Percentiles rank a stretch among this genome's conserved stretches.
phyloP scores from a whole-genome alignment of 2,888 invertebrate species.

The Glaucopsyche alexis region DNA sequence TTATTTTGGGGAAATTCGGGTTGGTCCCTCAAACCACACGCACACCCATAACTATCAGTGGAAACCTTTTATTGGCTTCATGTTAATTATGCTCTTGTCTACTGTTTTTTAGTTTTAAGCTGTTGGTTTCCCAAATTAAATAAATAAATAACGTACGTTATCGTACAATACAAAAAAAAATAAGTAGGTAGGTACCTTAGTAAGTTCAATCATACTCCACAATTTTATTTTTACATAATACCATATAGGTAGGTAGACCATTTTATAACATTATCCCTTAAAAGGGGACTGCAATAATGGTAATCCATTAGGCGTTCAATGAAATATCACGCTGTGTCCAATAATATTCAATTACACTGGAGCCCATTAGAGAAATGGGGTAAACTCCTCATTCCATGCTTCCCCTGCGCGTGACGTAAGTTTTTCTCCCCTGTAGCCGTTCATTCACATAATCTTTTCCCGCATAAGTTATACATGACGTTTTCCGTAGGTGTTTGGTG shows the following conservation, averaged over 20 bases:
- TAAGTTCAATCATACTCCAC: not conserved
- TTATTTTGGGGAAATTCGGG: no score
- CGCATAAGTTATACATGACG: slow-evolving; percentile 19
- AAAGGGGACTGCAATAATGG: slow-evolving; percentile 19
- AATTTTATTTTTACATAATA: not conserved
- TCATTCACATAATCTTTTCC: slow-evolving; percentile 8
- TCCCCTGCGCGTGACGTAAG: slow-evolving; percentile 15
- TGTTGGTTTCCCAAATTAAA: no score
- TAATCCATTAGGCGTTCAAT: slow-evolving; percentile 27
- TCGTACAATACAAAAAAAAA: not conserved
- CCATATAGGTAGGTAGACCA: not conserved
- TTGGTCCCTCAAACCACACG: no score
- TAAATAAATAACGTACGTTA: no score
- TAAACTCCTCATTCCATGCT: slow-evolving; percentile 7
- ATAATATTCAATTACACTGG: slow-evolving; percentile 26
- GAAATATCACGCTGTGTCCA: slow-evolving; percentile 22
- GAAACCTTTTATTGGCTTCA: no score
- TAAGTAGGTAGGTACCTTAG: not conserved
- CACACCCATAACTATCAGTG: no score
- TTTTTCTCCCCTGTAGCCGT: slow-evolving; percentile 13
- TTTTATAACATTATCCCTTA: slow-evolving; percentile 6
- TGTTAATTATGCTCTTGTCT: no score
- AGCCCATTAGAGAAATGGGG: slow-evolving; percentile 26
- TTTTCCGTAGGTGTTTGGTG: not conserved
- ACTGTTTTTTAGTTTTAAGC: no score